Conservation (phyloP, 2,797 vertebrate species). For the Eremophila alpestris region DNA sequence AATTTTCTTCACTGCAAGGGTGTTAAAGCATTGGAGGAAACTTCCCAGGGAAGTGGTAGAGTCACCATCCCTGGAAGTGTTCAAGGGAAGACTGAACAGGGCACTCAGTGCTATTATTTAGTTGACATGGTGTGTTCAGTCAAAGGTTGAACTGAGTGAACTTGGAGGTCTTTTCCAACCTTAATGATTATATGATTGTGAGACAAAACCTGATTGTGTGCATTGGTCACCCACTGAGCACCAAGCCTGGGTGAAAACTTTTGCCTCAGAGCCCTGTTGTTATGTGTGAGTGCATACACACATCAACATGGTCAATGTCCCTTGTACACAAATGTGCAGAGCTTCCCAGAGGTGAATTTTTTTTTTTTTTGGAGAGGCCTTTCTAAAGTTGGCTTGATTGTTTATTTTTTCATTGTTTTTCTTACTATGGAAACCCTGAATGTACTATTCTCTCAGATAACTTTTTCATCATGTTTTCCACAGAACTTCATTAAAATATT, state of each 20-base stretch:
- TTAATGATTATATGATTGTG: neutral
- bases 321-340: neutral
- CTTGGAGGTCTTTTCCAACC: neutral
- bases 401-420: neutral
- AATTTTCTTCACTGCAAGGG: neutral
- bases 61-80: neutral
- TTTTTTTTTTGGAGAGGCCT: neutral
- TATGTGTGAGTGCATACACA: neutral
- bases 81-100: neutral
- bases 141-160: neutral
- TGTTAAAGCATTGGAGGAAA: neutral
- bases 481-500: constrained; percentile 2
- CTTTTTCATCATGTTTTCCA: constrained; percentile 18
- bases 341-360: neutral
- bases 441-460: neutral
- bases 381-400: neutral
- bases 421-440: neutral
- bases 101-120: neutral
- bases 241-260: neutral
- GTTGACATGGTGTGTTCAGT: neutral
- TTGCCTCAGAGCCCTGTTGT: neutral
- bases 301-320: fast-evolving
- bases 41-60: neutral
- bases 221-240: neutral
- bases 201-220: neutral